These are phyloP conservation scores for Drosophila incognita DNA, from an alignment of 2,888 invertebrate species.

Conservation along the genomic window DNA sequence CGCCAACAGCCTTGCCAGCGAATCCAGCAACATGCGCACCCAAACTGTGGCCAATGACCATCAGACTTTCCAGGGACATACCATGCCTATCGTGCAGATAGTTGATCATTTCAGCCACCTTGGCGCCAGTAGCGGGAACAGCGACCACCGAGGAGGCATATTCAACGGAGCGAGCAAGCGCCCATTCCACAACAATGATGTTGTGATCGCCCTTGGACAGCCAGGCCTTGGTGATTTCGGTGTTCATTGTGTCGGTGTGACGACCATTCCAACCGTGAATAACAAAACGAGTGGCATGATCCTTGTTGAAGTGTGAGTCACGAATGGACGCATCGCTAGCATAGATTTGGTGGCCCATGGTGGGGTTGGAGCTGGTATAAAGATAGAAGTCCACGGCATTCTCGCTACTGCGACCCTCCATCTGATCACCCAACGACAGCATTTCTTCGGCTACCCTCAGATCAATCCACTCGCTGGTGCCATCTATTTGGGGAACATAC, in stretches of 20 bases:
- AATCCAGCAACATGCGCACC: slow-evolving; percentile 88
- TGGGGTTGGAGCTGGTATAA: slow-evolving; percentile 72
- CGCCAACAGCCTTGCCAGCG: slow-evolving; percentile 86
- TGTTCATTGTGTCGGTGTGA: slow-evolving; percentile 84
- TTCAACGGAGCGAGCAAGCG: slow-evolving; percentile 86
- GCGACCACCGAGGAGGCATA: slow-evolving; percentile 86
- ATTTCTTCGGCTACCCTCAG: slow-evolving; percentile 44
- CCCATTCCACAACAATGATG: slow-evolving; percentile 88
- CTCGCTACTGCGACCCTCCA: slow-evolving; percentile 44
- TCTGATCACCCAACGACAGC: slow-evolving; percentile 31
- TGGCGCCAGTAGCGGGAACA: slow-evolving; percentile 73
- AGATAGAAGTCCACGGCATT: slow-evolving; percentile 68
- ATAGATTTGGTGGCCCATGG: slow-evolving; percentile 48
- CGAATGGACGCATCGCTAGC: slow-evolving; percentile 36
- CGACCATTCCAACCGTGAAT: slow-evolving; percentile 87
- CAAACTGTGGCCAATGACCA: slow-evolving; percentile 87
- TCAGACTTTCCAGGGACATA: slow-evolving; percentile 84
- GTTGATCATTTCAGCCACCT: slow-evolving; percentile 78
- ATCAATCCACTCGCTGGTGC: slow-evolving; percentile 53
- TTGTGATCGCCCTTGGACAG: slow-evolving; percentile 87
- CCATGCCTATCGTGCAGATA: slow-evolving; percentile 85
- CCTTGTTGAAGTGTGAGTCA: slow-evolving; percentile 62
- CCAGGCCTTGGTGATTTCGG: slow-evolving; percentile 84
- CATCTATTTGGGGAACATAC: slow-evolving; percentile 61
- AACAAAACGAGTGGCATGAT: slow-evolving; percentile 75